Conservation (phyloP, 2,797 vertebrate species). For the Alexandromys oeconomus region DNA sequence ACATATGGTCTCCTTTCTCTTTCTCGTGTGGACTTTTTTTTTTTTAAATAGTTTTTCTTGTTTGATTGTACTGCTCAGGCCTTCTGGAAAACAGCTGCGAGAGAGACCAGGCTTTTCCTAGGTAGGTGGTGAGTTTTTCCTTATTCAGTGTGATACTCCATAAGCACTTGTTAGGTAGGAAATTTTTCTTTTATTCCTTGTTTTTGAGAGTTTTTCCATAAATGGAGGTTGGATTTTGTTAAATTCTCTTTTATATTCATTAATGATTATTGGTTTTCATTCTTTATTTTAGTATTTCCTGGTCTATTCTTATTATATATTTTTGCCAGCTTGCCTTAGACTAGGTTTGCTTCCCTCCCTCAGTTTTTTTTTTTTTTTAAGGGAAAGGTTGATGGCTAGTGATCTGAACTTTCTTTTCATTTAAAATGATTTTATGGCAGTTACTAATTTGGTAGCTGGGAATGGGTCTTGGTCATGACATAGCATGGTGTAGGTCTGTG, state of each 20-base stretch:
- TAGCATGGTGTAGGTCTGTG: background rate
- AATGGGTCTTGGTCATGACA: background rate
- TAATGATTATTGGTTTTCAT: background rate
- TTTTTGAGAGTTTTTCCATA: background rate
- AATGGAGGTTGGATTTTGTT: background rate
- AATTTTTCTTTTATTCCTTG: background rate
- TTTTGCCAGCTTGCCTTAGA: background rate
- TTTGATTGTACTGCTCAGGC: background rate
- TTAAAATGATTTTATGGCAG: background rate
- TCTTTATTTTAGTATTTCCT: background rate
- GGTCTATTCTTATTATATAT: background rate
- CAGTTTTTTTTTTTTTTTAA: background rate
- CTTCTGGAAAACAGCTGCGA: background rate
- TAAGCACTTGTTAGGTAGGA: background rate
- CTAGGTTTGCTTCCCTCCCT: background rate
- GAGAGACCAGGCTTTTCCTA: background rate
- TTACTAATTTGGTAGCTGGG: background rate
- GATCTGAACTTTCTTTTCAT: background rate
- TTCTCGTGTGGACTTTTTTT: background rate
- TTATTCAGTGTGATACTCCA: background rate
- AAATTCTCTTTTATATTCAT: background rate
- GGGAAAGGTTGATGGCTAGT: background rate
- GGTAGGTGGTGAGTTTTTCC: background rate
- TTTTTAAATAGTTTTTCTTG: background rate
- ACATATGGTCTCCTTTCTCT: background rate